Percentiles rank a stretch among this genome's conserved stretches.
Evolutionary conservation across 2,888 invertebrate species (phyloP).

Genomic region (Ochlodes sylvanus): DNA sequence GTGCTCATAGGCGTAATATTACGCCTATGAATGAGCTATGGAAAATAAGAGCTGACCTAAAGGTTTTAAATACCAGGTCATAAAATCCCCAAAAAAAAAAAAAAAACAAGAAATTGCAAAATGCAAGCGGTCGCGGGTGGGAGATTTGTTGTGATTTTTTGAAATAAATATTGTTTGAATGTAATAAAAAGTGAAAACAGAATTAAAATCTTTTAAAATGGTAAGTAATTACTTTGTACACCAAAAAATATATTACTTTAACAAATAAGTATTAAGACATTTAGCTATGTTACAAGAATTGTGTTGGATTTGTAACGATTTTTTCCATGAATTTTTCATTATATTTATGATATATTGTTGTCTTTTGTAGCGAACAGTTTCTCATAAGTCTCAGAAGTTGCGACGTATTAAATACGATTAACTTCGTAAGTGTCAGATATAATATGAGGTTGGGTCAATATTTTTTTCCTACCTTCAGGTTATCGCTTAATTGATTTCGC

Average conservation of each 20-base stretch:
- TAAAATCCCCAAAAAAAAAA: too few relatives aligned
- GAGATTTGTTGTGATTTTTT: conserved; percentile 75
- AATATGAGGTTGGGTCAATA: not conserved
- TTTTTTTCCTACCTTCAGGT: conserved; percentile 22
- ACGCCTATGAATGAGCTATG: too few relatives aligned
- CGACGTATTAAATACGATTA: too few relatives aligned
- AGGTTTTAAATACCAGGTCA: too few relatives aligned
- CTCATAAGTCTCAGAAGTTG: too few relatives aligned
- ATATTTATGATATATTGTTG: not conserved
- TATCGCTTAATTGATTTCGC: conserved; percentile 18
- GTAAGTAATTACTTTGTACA: conserved; percentile 53
- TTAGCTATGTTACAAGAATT: not conserved
- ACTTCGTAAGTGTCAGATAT: not conserved
- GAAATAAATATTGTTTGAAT: conserved; percentile 55
- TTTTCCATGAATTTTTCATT: conserved; percentile 29
- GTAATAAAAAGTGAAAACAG: conserved; percentile 57
- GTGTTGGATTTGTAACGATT: conserved; percentile 38
- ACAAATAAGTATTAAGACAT: not conserved
- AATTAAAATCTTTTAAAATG: conserved; percentile 58
- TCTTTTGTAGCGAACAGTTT: not conserved
- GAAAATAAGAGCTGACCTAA: too few relatives aligned
- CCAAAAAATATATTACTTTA: not conserved
- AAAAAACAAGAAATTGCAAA: too few relatives aligned
- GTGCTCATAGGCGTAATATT: too few relatives aligned
- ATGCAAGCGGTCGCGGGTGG: conserved; percentile 69